Base-by-base conservation (phyloP, 2,113 vertebrate genomes). In the Ascaphus truei region DNA sequence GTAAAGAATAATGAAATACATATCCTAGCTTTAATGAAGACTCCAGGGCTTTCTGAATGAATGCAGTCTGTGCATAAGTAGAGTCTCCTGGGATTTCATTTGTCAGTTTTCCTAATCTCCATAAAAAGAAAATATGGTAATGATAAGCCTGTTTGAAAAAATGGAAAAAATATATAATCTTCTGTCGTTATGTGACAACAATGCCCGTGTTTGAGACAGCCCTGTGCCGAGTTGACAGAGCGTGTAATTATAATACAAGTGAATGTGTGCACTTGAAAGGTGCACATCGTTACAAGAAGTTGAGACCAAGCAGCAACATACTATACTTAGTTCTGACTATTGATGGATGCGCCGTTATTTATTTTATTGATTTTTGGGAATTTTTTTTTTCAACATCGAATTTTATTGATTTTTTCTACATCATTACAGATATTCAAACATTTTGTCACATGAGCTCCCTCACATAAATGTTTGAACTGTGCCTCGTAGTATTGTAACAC, bases 21-120 rank as follows among this genome's bases (percentile, higher is more conserved):
- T 86, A 83, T 85, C 85, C 82, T 84, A 77, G 78, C 80, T 75
- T 79, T 84, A 82, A 84, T 86, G 83, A 84, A 86, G 84, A 86
- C 82, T 84, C 80, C 22, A 10, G 83, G 83, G 85, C 75, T 79
- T 45, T 30, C 65, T 18, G 10, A 48, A 77, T 6, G 33, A 57
- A 73, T 52, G 67, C 45, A 69, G 60, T 53, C 29, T 55, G 72
- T 27, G 59, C 22, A 57, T 77, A 82, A 71, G 67, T 71, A 33
- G 71, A 56, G 27, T 81, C 74, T 73, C 69, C 10, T 1, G 79
- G 79, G 85, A 82, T 72, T 76, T 83, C 79, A 72, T 63, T 79
- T 88, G 81, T 81, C 84, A 78, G 74, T 81, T 79, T 86, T 81
- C 82, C 81, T 84, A 77, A 82, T 36, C 62, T 72, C 78, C 75